phyloP scores from a whole-genome alignment of 2,113 vertebrate genomes.

The Thryonomys swinderianus region DNA sequence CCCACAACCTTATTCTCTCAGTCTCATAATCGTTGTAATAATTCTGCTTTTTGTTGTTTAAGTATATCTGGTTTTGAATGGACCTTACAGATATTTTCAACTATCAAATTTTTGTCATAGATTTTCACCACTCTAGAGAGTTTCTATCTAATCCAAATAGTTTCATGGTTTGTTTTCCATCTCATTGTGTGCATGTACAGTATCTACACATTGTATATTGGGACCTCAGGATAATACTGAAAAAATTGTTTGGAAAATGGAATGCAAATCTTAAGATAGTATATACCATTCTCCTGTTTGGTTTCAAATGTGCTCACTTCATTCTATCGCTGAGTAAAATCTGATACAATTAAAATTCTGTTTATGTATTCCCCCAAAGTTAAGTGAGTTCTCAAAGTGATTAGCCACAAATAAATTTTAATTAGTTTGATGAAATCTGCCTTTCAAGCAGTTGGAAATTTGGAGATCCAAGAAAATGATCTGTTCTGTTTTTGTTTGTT shows the following conservation, averaged over 20 bases:
- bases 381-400: conserved; percentile 72
- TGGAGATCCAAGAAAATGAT: conserved; percentile 72
- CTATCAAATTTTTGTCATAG: not conserved
- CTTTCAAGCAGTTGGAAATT: conserved; percentile 79
- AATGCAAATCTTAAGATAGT: conserved; percentile 56
- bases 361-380: conserved; percentile 67
- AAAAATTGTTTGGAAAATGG: conserved; percentile 84
- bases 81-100: conserved; percentile 73
- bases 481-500: not conserved
- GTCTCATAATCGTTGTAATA: conserved; percentile 58
- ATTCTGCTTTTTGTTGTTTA: conserved; percentile 68
- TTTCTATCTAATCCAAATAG: conserved; percentile 84
- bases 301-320: conserved; percentile 64
- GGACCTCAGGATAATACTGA: conserved; percentile 80
- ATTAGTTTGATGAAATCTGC: conserved; percentile 83
- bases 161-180: conserved; percentile 79
- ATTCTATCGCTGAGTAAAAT: conserved; percentile 56
- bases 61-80: conserved; percentile 79
- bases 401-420: conserved; percentile 80
- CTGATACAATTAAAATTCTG: conserved; percentile 75
- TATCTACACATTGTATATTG: conserved; percentile 74
- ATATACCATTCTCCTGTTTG: not conserved
- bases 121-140: conserved; percentile 77
- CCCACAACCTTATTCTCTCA: not conserved
- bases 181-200: conserved; percentile 68